phyloP scores from a whole-genome alignment of 2,888 invertebrate genomes.

The Cryptus armator region DNA sequence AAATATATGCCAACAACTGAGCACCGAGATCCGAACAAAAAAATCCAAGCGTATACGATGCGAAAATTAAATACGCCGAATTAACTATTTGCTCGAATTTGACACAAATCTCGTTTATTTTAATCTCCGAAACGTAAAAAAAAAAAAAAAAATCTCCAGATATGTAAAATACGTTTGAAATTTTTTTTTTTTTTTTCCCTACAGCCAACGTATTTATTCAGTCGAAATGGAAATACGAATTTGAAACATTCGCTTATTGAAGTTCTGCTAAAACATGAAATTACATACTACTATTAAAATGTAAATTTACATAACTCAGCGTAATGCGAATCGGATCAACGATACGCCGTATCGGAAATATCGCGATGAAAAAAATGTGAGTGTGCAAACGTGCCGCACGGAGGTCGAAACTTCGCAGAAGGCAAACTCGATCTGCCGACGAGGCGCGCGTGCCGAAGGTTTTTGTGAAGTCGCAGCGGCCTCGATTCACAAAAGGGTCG shows the following conservation, averaged over 20 bases:
- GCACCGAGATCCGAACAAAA: background rate
- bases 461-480: background rate
- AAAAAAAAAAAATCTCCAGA: background rate
- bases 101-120: background rate
- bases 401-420: background rate
- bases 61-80: background rate
- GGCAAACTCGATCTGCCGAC: background rate
- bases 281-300: background rate
- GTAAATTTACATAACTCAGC: background rate
- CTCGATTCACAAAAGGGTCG: conserved; percentile 4
- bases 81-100: background rate
- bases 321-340: conserved; percentile 8
- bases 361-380: conserved; percentile 3
- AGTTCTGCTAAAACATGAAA: background rate
- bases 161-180: background rate
- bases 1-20: conserved; percentile 50
- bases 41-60: background rate
- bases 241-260: background rate
- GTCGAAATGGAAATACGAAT: background rate
- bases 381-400: background rate
- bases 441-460: background rate
- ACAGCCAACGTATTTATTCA: background rate
- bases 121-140: background rate
- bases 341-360: background rate
- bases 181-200: background rate